These are phyloP conservation scores for Chelon labrosus DNA, from an alignment of 2,797 vertebrate species.

Conservation along the genomic window DNA sequence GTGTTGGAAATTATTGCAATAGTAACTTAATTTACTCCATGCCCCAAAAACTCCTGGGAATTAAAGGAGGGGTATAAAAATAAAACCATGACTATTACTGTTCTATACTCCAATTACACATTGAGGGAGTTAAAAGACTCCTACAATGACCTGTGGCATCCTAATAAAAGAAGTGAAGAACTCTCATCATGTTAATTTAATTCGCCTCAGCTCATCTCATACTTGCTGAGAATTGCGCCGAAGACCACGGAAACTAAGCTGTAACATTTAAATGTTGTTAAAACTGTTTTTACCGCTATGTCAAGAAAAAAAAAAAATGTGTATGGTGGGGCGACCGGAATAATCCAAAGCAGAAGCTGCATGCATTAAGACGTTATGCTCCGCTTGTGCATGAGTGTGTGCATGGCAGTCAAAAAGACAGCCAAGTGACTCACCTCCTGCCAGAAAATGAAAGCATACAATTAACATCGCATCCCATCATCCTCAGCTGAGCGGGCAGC, in stretches of 20 bases:
- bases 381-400: constrained; percentile 30
- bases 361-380: constrained; percentile 41
- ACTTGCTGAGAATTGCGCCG: constrained; percentile 36
- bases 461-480: constrained; percentile 86
- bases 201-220: constrained; percentile 58
- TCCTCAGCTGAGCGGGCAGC: constrained; percentile 82
- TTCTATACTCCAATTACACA: constrained; percentile 67
- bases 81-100: constrained; percentile 64
- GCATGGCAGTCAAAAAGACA: constrained; percentile 68
- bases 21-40: constrained; percentile 70
- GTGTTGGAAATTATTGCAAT: constrained; percentile 69
- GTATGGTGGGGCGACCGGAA: not conserved
- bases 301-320: not conserved
- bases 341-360: constrained; percentile 16
- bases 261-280: constrained; percentile 19
- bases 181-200: constrained; percentile 78
- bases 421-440: constrained; percentile 82
- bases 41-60: constrained; percentile 47
- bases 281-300: constrained; percentile 7
- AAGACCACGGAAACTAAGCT: constrained; percentile 30
- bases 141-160: constrained; percentile 76
- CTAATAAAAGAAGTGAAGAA: constrained; percentile 75
- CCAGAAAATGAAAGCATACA: constrained; percentile 84
- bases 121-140: constrained; percentile 82
- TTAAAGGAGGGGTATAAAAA: constrained; percentile 44